Conservation (phyloP, 2,888 invertebrate species). For the Parnassius smintheus region DNA sequence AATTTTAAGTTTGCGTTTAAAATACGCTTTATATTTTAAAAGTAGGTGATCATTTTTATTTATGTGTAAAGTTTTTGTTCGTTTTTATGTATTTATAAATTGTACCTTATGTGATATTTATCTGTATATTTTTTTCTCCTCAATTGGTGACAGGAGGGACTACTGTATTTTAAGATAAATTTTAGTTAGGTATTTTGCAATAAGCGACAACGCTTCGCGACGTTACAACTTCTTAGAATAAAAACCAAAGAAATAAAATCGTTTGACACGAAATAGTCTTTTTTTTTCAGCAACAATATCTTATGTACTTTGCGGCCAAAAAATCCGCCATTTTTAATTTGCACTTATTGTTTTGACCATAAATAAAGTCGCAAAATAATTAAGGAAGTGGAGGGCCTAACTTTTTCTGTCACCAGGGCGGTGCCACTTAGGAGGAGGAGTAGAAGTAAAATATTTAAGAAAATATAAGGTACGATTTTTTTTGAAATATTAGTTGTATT, state of each 20-base stretch:
- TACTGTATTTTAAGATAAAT: constrained; percentile 24
- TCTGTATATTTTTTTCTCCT: constrained; percentile 18
- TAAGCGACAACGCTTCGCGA: constrained; percentile 14
- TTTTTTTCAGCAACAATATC: constrained; percentile 10
- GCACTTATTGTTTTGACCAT: too few species aligned
- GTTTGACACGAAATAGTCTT: constrained; percentile 46
- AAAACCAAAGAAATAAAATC: constrained; percentile 68
- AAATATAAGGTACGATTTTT: too few species aligned
- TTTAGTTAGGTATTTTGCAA: constrained; percentile 21
- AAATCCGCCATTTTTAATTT: too few species aligned
- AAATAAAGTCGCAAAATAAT: too few species aligned
- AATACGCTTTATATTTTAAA: constrained; percentile 12
- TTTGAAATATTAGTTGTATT: too few species aligned
- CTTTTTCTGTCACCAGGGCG: too few species aligned
- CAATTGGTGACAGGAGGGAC: constrained; percentile 21
- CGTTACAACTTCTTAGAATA: constrained; percentile 40
- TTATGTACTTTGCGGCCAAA: too few species aligned
- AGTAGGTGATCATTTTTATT: constrained; percentile 3
- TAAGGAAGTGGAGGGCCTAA: too few species aligned
- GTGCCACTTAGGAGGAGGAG: too few species aligned
- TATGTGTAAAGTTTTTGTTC: constrained; percentile 4
- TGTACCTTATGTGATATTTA: constrained; percentile 23
- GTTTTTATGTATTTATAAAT: constrained; percentile 19
- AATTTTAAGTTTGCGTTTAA: constrained; percentile 22
- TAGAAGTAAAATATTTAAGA: too few species aligned